Percentiles rank a stretch among this genome's conserved stretches.
phyloP scores from a whole-genome alignment of 1,140 invertebrate species.

The Heliconius eleuchia region DNA sequence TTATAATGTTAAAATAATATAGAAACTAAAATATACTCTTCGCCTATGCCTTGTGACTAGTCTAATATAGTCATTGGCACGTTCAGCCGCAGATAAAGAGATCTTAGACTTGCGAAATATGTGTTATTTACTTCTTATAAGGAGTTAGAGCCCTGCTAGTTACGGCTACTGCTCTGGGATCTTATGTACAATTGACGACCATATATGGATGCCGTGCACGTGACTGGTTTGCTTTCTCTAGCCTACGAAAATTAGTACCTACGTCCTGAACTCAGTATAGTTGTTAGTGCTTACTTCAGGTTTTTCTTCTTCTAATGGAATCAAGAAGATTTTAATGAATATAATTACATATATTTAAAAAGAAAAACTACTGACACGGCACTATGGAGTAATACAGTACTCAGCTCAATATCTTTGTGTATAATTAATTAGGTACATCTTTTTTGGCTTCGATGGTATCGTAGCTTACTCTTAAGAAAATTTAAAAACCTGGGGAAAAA shows the following conservation, averaged over 20 bases:
- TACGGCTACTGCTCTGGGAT: slow-evolving; percentile 14
- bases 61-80: slow-evolving; percentile 2
- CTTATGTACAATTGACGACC: neutral
- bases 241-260: neutral
- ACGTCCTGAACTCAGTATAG: too few relatives aligned
- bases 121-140: slow-evolving; percentile 8
- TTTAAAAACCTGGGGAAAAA: too few relatives aligned
- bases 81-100: neutral
- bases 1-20: neutral
- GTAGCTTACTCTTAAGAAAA: too few relatives aligned
- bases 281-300: too few relatives aligned
- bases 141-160: neutral
- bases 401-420: too few relatives aligned
- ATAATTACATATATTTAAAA: neutral
- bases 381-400: neutral
- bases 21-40: neutral
- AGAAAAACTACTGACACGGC: neutral
- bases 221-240: slow-evolving; percentile 4
- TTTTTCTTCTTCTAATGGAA: too few relatives aligned
- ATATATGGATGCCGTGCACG: neutral
- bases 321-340: too few relatives aligned
- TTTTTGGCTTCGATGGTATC: too few relatives aligned
- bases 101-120: slow-evolving; percentile 15
- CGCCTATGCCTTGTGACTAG: neutral
- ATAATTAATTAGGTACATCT: too few relatives aligned